These are phyloP conservation scores for Pteria penguin DNA, from an alignment of 2,888 invertebrate species.

Conservation along the genomic window DNA sequence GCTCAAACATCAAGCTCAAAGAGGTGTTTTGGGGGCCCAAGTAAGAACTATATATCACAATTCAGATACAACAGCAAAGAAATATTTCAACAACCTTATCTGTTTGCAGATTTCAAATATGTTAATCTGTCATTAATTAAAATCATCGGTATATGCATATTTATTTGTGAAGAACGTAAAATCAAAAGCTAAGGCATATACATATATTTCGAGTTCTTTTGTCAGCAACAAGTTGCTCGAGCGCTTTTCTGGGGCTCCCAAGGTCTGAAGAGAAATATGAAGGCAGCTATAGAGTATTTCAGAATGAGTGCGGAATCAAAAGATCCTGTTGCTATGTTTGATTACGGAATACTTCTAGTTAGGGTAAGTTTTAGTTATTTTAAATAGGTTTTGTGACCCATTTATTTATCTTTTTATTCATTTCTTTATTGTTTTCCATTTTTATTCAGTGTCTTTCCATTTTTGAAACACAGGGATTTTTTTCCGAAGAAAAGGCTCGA, in stretches of 20 bases:
- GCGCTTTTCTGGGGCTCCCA: slow-evolving; percentile 77
- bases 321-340: slow-evolving; percentile 74
- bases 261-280: slow-evolving; percentile 76
- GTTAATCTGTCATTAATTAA: too few relatives aligned
- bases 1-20: slow-evolving; percentile 77
- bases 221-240: slow-evolving; percentile 62
- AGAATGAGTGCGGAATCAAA: slow-evolving; percentile 72
- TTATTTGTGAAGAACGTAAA: too few relatives aligned
- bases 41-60: slow-evolving; percentile 52
- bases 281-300: slow-evolving; percentile 74
- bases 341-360: slow-evolving; percentile 76
- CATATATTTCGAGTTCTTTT: too few relatives aligned
- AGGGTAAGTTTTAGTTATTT: slow-evolving; percentile 61
- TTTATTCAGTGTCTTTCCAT: neutral
- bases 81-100: too few relatives aligned
- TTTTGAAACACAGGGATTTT: neutral
- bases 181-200: too few relatives aligned
- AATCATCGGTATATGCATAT: too few relatives aligned
- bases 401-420: too few relatives aligned
- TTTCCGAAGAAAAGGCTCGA: too few relatives aligned
- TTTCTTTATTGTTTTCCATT: neutral
- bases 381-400: neutral
- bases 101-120: too few relatives aligned
- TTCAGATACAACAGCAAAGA: too few relatives aligned
- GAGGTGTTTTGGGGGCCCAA: slow-evolving; percentile 77